Percentiles rank a stretch among this genome's conserved stretches.
These are phyloP conservation scores for Plagodis dolabraria DNA, from an alignment of 2,888 invertebrate species.

Conservation along the genomic window DNA sequence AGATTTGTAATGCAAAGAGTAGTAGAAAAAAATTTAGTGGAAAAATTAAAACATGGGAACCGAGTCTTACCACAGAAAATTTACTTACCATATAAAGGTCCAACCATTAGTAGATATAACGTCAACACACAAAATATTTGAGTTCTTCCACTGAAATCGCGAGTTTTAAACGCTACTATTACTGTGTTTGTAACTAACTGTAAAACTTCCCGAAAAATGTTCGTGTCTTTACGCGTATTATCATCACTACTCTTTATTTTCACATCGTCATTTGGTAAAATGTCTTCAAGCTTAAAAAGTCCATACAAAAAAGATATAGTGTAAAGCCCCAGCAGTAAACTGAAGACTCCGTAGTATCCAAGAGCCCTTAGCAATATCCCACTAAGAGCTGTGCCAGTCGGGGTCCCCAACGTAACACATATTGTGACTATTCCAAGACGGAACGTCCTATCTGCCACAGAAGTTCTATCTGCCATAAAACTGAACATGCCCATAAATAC, in stretches of 20 bases:
- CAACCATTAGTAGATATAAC: slow-evolving; percentile 75
- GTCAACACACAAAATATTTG: slow-evolving; percentile 70
- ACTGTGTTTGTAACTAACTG: slow-evolving; percentile 71
- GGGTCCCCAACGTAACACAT: slow-evolving; percentile 79
- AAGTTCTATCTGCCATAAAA: slow-evolving; percentile 86
- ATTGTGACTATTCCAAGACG: slow-evolving; percentile 86
- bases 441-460: slow-evolving; percentile 86
- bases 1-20: too few species aligned
- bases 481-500: slow-evolving; percentile 86
- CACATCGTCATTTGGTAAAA: slow-evolving; percentile 45
- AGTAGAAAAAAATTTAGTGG: too few species aligned
- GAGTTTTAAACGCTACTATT: slow-evolving; percentile 66
- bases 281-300: slow-evolving; percentile 69
- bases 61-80: neutral
- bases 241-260: slow-evolving; percentile 29
- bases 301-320: slow-evolving; percentile 68
- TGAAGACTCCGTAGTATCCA: slow-evolving; percentile 79
- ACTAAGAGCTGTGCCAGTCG: slow-evolving; percentile 81
- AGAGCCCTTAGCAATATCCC: slow-evolving; percentile 73
- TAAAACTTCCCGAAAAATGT: slow-evolving; percentile 58
- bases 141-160: slow-evolving; percentile 61
- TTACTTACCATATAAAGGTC: slow-evolving; percentile 78
- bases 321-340: slow-evolving; percentile 64
- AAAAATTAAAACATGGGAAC: too few species aligned
- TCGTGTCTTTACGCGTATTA: slow-evolving; percentile 46